These are phyloP conservation scores for Cotesia congregata DNA, from an alignment of 2,888 invertebrate species.

Conservation along the genomic window DNA sequence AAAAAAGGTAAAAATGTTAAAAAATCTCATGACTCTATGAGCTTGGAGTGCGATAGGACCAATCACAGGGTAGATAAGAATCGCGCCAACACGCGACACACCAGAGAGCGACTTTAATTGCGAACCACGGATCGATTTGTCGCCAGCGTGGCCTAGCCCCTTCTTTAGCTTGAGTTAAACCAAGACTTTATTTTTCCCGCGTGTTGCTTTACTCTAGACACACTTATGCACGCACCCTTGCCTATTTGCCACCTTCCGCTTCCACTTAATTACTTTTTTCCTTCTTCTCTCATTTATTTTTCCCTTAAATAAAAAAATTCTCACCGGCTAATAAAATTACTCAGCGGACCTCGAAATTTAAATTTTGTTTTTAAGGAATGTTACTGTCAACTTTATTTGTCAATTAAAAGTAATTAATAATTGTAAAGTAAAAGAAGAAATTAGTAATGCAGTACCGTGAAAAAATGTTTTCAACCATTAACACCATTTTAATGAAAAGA, in stretches of 20 bases:
- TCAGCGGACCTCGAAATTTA: not conserved
- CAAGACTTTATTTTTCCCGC: slow-evolving; percentile 22
- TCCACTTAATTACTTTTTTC: slow-evolving; percentile 25
- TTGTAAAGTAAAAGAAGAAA: too few relatives aligned
- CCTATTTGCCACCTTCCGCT: slow-evolving; percentile 26
- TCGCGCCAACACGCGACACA: slow-evolving; percentile 47
- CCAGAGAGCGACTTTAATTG: slow-evolving; percentile 59
- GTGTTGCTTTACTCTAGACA: slow-evolving; percentile 25
- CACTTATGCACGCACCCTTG: slow-evolving; percentile 43
- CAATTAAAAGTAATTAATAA: too few relatives aligned
- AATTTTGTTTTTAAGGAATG: too few relatives aligned
- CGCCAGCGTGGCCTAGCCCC: slow-evolving; percentile 46
- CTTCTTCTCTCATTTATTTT: not conserved
- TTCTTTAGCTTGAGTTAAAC: not conserved
- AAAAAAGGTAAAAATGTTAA: not conserved
- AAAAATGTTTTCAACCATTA: too few relatives aligned
- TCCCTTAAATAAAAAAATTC: not conserved
- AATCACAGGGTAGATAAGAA: slow-evolving; percentile 59
- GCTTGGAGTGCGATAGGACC: slow-evolving; percentile 40
- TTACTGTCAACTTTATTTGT: not conserved
- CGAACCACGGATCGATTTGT: slow-evolving; percentile 63
- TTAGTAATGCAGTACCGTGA: too few relatives aligned
- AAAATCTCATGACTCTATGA: slow-evolving; percentile 32
- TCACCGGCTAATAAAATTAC: not conserved
- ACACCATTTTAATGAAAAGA: too few relatives aligned